Evolutionary conservation across 2,888 invertebrate species (phyloP).

Genomic region (Oxyscelio sp.): DNA sequence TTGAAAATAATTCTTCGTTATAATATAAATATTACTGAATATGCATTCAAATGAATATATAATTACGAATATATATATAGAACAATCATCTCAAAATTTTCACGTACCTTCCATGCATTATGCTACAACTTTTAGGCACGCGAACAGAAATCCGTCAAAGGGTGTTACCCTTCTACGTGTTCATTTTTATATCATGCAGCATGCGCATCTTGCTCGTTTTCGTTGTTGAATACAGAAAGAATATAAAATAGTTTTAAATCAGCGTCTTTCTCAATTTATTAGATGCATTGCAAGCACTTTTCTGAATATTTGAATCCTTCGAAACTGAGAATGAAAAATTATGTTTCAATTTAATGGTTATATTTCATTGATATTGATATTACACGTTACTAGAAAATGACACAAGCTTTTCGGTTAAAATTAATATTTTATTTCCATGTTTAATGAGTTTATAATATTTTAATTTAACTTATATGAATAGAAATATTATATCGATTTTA

Average conservation of each 20-base stretch:
- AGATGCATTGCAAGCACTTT: conserved; percentile 62
- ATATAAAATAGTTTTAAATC: conserved; percentile 76
- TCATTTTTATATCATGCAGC: conserved; percentile 72
- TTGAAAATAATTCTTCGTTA: too few species aligned
- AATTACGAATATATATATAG: conserved; percentile 23
- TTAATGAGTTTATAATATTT: too few species aligned
- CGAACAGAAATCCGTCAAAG: conserved; percentile 74
- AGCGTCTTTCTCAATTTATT: conserved; percentile 58
- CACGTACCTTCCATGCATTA: conserved; percentile 72
- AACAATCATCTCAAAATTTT: conserved; percentile 39
- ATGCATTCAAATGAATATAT: too few species aligned
- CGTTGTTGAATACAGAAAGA: conserved; percentile 71
- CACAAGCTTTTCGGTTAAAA: not conserved
- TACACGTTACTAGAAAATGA: too few species aligned
- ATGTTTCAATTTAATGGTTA: not conserved
- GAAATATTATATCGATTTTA: not conserved
- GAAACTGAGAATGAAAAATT: conserved; percentile 19
- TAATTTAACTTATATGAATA: not conserved
- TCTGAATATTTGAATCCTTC: conserved; percentile 32
- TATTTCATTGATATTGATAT: too few species aligned
- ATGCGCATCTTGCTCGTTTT: conserved; percentile 69
- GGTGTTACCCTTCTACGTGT: conserved; percentile 73
- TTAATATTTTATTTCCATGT: not conserved
- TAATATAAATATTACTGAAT: too few species aligned
- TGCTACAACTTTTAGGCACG: conserved; percentile 61